phyloP scores from a whole-genome alignment of 2,797 vertebrate genomes.

The Lerista edwardsae region DNA sequence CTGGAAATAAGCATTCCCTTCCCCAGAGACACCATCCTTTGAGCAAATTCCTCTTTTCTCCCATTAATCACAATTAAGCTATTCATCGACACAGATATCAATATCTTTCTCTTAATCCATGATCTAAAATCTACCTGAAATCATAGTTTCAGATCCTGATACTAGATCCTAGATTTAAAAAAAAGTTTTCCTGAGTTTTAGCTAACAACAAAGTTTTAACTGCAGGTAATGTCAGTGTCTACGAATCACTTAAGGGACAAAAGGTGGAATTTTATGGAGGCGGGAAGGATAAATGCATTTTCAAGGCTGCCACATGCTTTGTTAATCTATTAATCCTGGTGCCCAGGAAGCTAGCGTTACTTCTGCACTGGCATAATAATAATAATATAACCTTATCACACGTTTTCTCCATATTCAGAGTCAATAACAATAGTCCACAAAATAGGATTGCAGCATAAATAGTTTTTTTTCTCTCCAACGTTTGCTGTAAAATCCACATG shows the following conservation, averaged over 20 bases:
- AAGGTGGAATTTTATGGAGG: background rate
- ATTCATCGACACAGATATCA: background rate
- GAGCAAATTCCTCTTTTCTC: background rate
- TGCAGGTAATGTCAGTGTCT: background rate
- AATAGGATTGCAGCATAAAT: background rate
- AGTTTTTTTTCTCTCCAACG: background rate
- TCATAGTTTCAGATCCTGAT: background rate
- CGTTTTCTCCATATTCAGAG: background rate
- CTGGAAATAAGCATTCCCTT: too few relatives aligned
- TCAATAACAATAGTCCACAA: background rate
- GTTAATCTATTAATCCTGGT: too few relatives aligned
- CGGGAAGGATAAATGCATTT: background rate
- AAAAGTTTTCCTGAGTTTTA: too few relatives aligned
- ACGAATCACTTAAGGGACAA: background rate
- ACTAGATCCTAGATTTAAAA: too few relatives aligned
- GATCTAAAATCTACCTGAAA: background rate
- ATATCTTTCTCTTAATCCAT: background rate
- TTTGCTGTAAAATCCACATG: background rate
- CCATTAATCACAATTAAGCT: background rate
- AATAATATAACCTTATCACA: background rate
- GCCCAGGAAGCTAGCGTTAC: background rate
- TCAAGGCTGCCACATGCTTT: background rate
- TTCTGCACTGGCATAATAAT: background rate
- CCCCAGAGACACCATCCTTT: too few relatives aligned
- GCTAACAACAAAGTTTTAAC: background rate